Percentiles rank a stretch among this genome's conserved stretches.
Conservation (phyloP, 64 coral and sea anemone species). For the Actinia equina region DNA sequence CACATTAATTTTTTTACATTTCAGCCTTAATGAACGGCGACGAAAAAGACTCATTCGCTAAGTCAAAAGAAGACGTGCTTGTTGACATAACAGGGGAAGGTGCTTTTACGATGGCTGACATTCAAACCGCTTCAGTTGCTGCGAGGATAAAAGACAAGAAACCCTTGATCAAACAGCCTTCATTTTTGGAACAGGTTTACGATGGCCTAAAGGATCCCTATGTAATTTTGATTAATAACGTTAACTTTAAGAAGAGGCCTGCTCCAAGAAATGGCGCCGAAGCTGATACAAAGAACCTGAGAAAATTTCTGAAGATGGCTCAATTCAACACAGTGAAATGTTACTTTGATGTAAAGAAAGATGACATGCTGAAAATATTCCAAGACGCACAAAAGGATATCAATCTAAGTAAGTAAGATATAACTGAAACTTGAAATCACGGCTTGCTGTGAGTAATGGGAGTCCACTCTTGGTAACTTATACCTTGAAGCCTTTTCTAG, state of each 20-base stretch:
- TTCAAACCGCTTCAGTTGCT: background rate
- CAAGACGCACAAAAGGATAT: conserved; percentile 10
- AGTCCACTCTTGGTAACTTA: too few species aligned
- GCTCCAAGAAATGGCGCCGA: conserved; percentile 64
- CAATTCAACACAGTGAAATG: conserved; percentile 38
- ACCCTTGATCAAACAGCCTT: background rate
- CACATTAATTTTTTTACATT: background rate
- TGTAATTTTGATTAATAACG: conserved; percentile 78
- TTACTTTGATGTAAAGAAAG: conserved; percentile 14
- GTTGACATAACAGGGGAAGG: background rate
- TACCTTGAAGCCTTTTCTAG: too few species aligned
- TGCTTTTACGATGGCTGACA: background rate
- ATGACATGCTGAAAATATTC: conserved; percentile 46
- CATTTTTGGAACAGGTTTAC: conserved; percentile 35
- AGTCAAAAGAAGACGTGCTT: background rate
- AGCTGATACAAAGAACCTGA: conserved; percentile 56
- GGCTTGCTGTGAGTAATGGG: too few species aligned
- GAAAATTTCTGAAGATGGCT: conserved; percentile 48
- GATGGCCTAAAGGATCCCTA: conserved; percentile 82
- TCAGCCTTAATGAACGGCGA: background rate
- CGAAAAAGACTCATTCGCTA: background rate
- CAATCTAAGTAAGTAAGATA: conserved; percentile 26
- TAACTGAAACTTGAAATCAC: too few species aligned
- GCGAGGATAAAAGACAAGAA: background rate
- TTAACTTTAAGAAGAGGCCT: conserved; percentile 34